A percentile compares a stretch with the other conserved stretches of the same genome.
phyloP scores from a whole-genome alignment of 2,113 vertebrate species.

The Poeciliopsis turrubarensis region DNA sequence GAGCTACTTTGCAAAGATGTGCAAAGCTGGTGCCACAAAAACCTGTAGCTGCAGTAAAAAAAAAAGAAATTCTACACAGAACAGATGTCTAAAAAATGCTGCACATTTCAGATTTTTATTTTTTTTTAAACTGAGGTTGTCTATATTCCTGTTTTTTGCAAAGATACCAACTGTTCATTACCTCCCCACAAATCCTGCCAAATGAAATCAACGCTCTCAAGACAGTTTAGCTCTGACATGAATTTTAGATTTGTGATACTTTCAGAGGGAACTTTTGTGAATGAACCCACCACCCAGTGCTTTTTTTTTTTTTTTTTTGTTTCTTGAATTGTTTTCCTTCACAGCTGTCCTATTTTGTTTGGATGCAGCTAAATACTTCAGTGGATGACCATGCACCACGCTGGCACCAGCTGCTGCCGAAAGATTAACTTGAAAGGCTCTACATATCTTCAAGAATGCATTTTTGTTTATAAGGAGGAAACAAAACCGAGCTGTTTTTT shows the following conservation, averaged over 20 bases:
- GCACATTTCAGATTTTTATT: too few species aligned
- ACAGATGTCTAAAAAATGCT: too few species aligned
- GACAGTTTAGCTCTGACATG: neutral
- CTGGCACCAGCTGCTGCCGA: slow-evolving; percentile 45
- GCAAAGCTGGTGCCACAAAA: too few species aligned
- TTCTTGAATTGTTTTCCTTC: slow-evolving; percentile 3
- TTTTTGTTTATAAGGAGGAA: slow-evolving; percentile 50
- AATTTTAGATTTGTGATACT: neutral
- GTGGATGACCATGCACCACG: slow-evolving; percentile 17
- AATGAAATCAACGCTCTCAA: neutral
- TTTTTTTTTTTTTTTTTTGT: neutral
- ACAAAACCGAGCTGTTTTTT: slow-evolving; percentile 51
- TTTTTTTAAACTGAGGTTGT: too few species aligned
- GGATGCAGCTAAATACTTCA: neutral
- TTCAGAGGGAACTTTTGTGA: neutral
- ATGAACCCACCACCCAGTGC: neutral
- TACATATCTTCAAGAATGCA: slow-evolving; percentile 48
- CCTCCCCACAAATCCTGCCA: neutral
- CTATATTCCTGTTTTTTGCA: neutral
- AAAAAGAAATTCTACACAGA: too few species aligned
- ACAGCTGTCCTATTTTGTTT: neutral
- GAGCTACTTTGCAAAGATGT: neutral
- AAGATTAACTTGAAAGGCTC: slow-evolving; percentile 57
- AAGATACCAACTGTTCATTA: neutral
- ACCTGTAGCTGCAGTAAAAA: too few species aligned